Evolutionary conservation across 2,888 invertebrate genomes (phyloP).

Genomic region (Epicampocera succincta): DNA sequence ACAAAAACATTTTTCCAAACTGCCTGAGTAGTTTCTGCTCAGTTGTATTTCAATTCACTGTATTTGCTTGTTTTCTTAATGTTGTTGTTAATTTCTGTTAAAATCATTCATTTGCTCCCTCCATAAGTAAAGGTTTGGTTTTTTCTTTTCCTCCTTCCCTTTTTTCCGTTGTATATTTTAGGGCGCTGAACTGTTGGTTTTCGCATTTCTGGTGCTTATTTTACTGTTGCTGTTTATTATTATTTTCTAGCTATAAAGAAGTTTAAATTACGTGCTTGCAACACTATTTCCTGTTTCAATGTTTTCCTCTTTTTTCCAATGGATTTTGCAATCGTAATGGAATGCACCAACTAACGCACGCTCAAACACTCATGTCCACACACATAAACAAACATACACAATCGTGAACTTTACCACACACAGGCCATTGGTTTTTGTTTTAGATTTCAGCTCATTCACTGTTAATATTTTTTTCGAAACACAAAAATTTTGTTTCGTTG

Average conservation of each 20-base stretch:
- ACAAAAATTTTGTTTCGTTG: constrained; percentile 30
- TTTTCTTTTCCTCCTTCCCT: constrained; percentile 4
- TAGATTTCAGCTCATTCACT: constrained; percentile 53
- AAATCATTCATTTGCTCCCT: constrained; percentile 56
- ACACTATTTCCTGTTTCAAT: constrained; percentile 49
- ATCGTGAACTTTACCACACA: background rate
- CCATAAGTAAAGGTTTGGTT: constrained; percentile 28
- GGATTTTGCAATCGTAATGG: background rate
- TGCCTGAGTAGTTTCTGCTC: background rate
- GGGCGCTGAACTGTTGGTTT: constrained; percentile 8
- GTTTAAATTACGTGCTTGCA: constrained; percentile 66
- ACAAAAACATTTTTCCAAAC: background rate
- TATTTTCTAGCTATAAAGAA: constrained; percentile 53
- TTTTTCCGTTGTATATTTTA: background rate
- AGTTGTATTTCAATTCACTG: background rate
- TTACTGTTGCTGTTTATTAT: constrained; percentile 49
- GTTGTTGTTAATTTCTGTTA: constrained; percentile 40
- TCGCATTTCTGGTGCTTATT: background rate
- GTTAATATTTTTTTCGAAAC: background rate
- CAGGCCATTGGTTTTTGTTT: constrained; percentile 65
- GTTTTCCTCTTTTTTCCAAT: constrained; percentile 28
- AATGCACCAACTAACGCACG: background rate
- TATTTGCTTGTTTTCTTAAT: background rate
- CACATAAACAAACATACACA: background rate
- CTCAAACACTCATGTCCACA: background rate